Percentiles rank a stretch among this genome's conserved stretches.
Conservation (phyloP, 1,140 invertebrate species). For the Drosophila persimilis region DNA sequence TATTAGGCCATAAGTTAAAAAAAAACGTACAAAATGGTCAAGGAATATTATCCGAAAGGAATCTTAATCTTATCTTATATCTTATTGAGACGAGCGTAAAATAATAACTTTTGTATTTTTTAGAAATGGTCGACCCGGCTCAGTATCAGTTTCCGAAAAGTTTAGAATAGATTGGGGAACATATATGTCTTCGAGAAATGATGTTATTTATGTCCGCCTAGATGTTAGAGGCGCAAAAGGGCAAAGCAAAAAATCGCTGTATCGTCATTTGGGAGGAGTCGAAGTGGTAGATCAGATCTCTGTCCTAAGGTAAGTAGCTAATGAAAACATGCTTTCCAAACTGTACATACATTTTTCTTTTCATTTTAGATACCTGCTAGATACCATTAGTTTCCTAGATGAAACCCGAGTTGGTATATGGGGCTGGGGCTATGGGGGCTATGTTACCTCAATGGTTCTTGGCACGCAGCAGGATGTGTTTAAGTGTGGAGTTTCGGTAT, state of each 20-base stretch:
- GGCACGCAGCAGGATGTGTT: slow-evolving; percentile 93
- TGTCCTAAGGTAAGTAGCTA: slow-evolving; percentile 87
- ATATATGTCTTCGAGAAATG: slow-evolving; percentile 95
- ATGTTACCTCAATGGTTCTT: slow-evolving; percentile 94
- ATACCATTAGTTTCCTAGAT: slow-evolving; percentile 93
- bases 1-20: too few species aligned
- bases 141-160: slow-evolving; percentile 92
- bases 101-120: slow-evolving; percentile 55
- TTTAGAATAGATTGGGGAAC: slow-evolving; percentile 95
- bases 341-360: background rate
- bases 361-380: slow-evolving; percentile 89
- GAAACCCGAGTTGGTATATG: slow-evolving; percentile 93
- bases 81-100: background rate
- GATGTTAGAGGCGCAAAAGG: slow-evolving; percentile 94
- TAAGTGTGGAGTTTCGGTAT: slow-evolving; percentile 96
- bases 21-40: too few species aligned
- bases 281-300: slow-evolving; percentile 95
- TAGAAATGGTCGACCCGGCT: slow-evolving; percentile 95
- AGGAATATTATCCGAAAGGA: too few species aligned
- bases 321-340: background rate
- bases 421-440: slow-evolving; percentile 99
- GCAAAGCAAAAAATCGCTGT: slow-evolving; percentile 90
- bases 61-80: slow-evolving; percentile 1
- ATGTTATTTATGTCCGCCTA: slow-evolving; percentile 94
- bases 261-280: slow-evolving; percentile 90